These are phyloP conservation scores for Archocentrus centrarchus DNA, from an alignment of 2,113 vertebrate genomes.

Conservation along the genomic window DNA sequence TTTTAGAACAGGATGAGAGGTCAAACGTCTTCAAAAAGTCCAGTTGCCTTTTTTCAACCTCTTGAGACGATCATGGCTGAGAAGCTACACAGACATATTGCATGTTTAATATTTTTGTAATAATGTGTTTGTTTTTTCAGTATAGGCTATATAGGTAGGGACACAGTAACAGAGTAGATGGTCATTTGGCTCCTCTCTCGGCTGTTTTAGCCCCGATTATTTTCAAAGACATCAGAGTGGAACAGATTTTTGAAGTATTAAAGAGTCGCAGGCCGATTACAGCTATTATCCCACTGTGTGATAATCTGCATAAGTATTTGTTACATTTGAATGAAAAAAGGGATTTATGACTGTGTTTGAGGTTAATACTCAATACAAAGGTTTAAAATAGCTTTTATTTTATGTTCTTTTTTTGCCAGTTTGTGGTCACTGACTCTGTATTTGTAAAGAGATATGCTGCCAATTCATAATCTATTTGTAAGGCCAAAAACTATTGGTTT, in stretches of 20 bases:
- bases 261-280: constrained; percentile 13
- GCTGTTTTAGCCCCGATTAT: not conserved
- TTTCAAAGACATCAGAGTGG: constrained; percentile 12
- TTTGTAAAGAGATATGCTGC: not conserved
- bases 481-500: not conserved
- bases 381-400: not conserved
- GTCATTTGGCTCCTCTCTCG: not conserved
- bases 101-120: not conserved
- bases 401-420: no score
- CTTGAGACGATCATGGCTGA: no score
- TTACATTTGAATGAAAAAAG: constrained; percentile 27
- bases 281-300: constrained; percentile 37
- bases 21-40: no score
- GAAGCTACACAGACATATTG: no score
- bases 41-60: no score
- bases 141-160: no score
- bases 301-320: constrained; percentile 49
- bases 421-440: no score
- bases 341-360: not conserved
- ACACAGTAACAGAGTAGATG: not conserved
- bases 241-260: constrained; percentile 28
- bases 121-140: not conserved
- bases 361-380: not conserved
- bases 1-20: no score
- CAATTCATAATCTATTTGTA: not conserved